phyloP scores from a whole-genome alignment of 2,113 vertebrate genomes.

The Halcyon malimbica region DNA sequence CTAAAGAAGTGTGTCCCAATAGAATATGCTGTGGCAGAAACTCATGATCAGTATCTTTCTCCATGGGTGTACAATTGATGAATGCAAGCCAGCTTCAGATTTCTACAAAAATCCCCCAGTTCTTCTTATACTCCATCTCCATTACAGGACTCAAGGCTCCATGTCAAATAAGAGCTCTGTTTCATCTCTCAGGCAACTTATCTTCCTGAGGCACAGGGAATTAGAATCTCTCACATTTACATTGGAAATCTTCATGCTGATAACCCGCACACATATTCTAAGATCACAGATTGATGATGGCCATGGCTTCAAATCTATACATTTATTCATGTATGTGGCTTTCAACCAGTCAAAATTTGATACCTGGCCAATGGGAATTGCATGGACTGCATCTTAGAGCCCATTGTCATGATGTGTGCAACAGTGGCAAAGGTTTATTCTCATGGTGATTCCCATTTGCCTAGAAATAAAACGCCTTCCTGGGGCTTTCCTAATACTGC shows the following conservation, averaged over 20 bases:
- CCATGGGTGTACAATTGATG: background rate
- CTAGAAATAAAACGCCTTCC: background rate
- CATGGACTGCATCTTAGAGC: background rate
- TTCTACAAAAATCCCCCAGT: background rate
- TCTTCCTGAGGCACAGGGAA: background rate
- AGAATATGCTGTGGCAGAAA: background rate
- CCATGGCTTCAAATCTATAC: background rate
- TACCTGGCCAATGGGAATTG: background rate
- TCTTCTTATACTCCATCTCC: background rate
- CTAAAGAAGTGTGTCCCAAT: background rate
- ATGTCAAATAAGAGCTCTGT: background rate
- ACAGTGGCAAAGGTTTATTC: background rate
- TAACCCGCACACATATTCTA: background rate
- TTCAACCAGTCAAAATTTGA: background rate
- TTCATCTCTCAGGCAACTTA: background rate
- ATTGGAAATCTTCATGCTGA: background rate
- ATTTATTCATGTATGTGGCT: background rate
- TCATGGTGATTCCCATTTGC: background rate
- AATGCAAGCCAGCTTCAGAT: background rate
- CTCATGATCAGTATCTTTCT: background rate
- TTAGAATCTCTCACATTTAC: background rate
- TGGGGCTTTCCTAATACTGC: background rate
- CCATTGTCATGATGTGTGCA: background rate
- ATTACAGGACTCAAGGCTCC: background rate
- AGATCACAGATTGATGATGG: background rate